Evolutionary conservation across 2,888 invertebrate genomes (phyloP).

Genomic region (Dinocampus coccinellae): DNA sequence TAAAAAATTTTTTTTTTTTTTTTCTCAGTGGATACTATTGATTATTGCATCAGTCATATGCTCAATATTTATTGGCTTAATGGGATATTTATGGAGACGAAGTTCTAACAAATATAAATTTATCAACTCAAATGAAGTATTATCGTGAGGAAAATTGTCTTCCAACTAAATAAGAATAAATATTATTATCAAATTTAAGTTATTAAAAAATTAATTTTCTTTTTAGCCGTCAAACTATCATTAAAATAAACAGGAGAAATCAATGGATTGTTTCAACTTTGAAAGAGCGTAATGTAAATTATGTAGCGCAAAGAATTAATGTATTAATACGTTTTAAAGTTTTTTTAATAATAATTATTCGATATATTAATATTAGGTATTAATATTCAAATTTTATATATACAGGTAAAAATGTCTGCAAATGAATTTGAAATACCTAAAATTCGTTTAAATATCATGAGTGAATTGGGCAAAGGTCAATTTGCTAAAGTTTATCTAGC

Average conservation of each 20-base stretch:
- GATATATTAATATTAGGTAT: not conserved
- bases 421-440: slow-evolving; percentile 72
- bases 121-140: slow-evolving; percentile 30
- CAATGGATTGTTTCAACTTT: slow-evolving; percentile 49
- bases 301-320: slow-evolving; percentile 52
- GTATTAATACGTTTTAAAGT: slow-evolving; percentile 44
- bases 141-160: slow-evolving; percentile 6
- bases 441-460: slow-evolving; percentile 70
- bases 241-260: slow-evolving; percentile 39
- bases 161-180: not conserved
- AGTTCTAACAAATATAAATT: slow-evolving; percentile 37
- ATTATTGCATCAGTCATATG: slow-evolving; percentile 27
- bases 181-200: not conserved
- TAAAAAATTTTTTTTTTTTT: not conserved
- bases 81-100: slow-evolving; percentile 34
- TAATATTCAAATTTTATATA: slow-evolving; percentile 2
- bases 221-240: slow-evolving; percentile 37
- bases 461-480: slow-evolving; percentile 80
- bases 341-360: too few relatives aligned
- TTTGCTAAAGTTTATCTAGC: slow-evolving; percentile 83
- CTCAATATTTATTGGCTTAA: slow-evolving; percentile 29
- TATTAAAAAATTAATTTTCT: not conserved
- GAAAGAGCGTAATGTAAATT: slow-evolving; percentile 56
- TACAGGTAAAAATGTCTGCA: slow-evolving; percentile 35
- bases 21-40: slow-evolving; percentile 42